phyloP scores from a whole-genome alignment of 2,113 vertebrate genomes.

The Camarhynchus parvulus region DNA sequence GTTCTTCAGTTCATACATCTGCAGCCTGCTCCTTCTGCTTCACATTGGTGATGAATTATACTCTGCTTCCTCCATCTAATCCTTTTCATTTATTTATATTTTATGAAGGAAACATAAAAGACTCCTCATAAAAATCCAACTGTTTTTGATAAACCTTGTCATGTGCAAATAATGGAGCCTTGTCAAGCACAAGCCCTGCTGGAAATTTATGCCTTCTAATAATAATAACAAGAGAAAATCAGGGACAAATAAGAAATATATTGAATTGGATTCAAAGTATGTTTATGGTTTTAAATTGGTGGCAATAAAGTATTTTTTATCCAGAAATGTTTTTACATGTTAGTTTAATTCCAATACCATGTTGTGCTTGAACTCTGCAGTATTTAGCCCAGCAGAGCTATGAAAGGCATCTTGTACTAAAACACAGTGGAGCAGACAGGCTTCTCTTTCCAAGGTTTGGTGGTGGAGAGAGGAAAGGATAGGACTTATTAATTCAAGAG shows the following conservation, averaged over 20 bases:
- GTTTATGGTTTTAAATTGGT: conserved; percentile 78
- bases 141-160: conserved; percentile 86
- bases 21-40: conserved; percentile 72
- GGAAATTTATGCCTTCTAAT: conserved; percentile 84
- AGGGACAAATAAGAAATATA: conserved; percentile 81
- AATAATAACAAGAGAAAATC: conserved; percentile 74
- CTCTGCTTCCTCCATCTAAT: conserved; percentile 80
- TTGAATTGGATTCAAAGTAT: conserved; percentile 77
- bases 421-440: background rate
- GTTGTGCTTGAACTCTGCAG: conserved; percentile 62
- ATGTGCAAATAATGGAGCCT: conserved; percentile 83
- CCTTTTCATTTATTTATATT: conserved; percentile 86
- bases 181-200: conserved; percentile 75
- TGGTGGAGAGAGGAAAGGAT: background rate
- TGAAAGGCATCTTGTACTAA: conserved; percentile 9
- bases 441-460: conserved; percentile 13
- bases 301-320: conserved; percentile 74
- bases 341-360: conserved; percentile 66
- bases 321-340: conserved; percentile 69
- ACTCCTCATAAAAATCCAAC: conserved; percentile 82
- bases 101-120: conserved; percentile 84
- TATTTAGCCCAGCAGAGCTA: conserved; percentile 57
- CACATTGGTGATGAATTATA: conserved; percentile 80
- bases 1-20: conserved; percentile 76
- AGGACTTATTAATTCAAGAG: background rate